Evolutionary conservation across 1,140 invertebrate species (phyloP), one percentile per base, ranked within the genome.

Genomic region (Drosophila erecta): DNA sequence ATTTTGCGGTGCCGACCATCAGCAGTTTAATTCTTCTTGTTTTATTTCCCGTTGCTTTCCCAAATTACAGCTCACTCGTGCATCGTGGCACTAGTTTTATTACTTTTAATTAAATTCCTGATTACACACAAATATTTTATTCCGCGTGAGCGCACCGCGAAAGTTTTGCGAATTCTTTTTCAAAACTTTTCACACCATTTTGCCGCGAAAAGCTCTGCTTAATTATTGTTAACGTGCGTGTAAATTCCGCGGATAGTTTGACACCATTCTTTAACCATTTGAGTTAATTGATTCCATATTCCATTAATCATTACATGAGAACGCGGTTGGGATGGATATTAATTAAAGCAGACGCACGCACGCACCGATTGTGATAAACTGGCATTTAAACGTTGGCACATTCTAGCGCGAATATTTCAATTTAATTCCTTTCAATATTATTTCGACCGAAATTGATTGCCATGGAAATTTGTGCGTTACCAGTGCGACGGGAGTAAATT

Each of bases 401-500:
- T 73, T 69, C 49, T 74, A 60, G 46, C 20, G 10, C 8, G 20
- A n/a, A 58, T 44, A 60, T 78, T 78, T 70, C 49, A 70, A 78
- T 87, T 81, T 78, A 78, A 86, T 87, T 70, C 55, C 44, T 53
- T 57, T 49, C 60, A 71, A 87, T 85, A 74, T 78, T 72, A 67
- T 76, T 59, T 53, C 30, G 20, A 41, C 49, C 35, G 40, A 57
- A 65, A 75, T 75, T 59, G 76, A 84, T 79, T 58, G 60, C 58
- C 70, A 47, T 44, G 49, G 33, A 56, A 64, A 71, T 75, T 71
- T 54, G 53, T 55, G 55, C 20, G 49, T 40, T 74, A 72, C 60
- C 69, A 51, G 76, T 43, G 50, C 61, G 47, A 10, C 37, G 60
- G 72, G 66, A 50, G 74, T 85, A 73, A 86, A 85, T 85, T 86